Conservation (phyloP, 2,113 vertebrate genomes). For the Prochilodus magdalenae region DNA sequence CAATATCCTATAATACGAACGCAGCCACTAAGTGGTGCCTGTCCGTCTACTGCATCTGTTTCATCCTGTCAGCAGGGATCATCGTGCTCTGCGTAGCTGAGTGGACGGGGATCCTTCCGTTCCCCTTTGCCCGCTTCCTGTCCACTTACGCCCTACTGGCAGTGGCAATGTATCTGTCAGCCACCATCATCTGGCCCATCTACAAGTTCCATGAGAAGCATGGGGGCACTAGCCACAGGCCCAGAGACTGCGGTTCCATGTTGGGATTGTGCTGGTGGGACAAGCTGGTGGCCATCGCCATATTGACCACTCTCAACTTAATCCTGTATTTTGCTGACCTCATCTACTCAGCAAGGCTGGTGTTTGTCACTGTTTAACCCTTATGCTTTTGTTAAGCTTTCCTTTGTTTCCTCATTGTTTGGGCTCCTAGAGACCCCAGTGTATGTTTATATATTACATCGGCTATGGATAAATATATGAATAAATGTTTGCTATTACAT, state of each 20-base stretch:
- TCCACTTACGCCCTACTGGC: conserved; percentile 83
- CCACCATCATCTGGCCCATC: conserved; percentile 88
- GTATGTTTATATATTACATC: background rate
- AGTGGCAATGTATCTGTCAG: conserved; percentile 80
- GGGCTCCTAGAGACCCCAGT: background rate
- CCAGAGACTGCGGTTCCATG: accelerated
- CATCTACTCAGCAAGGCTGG: conserved; percentile 83
- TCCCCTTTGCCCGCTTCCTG: conserved; percentile 84
- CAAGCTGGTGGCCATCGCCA: conserved; percentile 77
- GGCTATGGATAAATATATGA: background rate
- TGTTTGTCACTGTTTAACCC: conserved; percentile 80
- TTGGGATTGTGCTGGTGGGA: conserved; percentile 75
- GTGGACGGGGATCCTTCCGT: conserved; percentile 84
- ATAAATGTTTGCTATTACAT: background rate
- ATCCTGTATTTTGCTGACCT: conserved; percentile 86
- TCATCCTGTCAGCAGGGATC: conserved; percentile 83
- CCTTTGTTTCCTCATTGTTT: background rate
- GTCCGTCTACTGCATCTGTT: conserved; percentile 88
- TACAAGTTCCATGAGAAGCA: conserved; percentile 82
- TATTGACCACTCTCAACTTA: conserved; percentile 85
- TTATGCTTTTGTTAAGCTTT: background rate
- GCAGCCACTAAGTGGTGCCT: conserved; percentile 83
- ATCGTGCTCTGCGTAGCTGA: conserved; percentile 86
- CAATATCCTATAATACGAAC: conserved; percentile 63
- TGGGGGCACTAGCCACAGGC: conserved; percentile 49